Conservation (phyloP, 2,113 vertebrate genomes). For the Loxodonta africana region DNA sequence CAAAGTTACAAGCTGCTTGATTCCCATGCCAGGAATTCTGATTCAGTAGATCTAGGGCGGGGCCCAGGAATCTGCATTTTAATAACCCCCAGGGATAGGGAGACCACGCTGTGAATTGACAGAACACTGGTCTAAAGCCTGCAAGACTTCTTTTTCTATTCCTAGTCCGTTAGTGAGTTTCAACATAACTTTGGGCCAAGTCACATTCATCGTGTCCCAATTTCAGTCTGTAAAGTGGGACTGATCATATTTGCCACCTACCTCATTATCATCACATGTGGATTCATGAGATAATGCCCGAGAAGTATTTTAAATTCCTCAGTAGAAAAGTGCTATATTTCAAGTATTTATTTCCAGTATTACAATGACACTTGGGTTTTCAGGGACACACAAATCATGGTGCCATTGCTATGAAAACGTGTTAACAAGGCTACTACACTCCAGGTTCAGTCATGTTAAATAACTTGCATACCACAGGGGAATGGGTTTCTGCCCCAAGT, state of each 20-base stretch:
- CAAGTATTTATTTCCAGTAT: conserved; percentile 61
- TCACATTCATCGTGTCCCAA: conserved; percentile 42
- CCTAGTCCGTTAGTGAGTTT: conserved; percentile 2
- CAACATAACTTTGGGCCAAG: neutral
- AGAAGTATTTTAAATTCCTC: conserved; percentile 51
- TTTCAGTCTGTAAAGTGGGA: conserved; percentile 53
- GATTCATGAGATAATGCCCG: conserved; percentile 65
- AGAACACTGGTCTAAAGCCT: neutral
- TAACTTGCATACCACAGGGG: neutral
- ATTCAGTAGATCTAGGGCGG: neutral
- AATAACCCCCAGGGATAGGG: neutral
- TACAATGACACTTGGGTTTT: conserved; percentile 48
- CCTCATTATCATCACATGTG: conserved; percentile 60
- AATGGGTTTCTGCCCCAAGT: neutral
- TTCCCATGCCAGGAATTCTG: neutral
- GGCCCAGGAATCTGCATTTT: neutral
- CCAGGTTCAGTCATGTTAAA: neutral
- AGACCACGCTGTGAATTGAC: neutral
- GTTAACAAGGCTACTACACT: neutral
- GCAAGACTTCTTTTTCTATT: neutral
- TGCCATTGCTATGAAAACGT: conserved; percentile 32
- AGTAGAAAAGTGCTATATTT: conserved; percentile 35
- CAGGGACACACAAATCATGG: neutral
- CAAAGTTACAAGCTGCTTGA: neutral
- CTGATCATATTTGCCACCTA: conserved; percentile 50